Evolutionary conservation across 2,888 invertebrate genomes (phyloP).

Genomic region (Drosophila subquinaria): DNA sequence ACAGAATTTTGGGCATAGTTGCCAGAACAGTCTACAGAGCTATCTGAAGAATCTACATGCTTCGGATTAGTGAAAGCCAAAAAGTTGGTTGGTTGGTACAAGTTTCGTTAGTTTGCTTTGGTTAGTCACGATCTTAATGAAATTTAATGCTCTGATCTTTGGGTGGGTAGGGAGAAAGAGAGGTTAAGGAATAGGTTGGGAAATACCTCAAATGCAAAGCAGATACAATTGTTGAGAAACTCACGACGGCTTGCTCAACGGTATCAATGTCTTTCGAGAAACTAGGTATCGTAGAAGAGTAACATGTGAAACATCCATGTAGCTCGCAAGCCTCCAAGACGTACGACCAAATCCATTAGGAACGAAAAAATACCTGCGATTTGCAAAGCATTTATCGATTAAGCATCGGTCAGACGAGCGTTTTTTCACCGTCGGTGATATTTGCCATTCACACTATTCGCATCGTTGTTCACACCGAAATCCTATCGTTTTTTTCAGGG

Average conservation of each 20-base stretch:
- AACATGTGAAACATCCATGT: conserved; percentile 83
- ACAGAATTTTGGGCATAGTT: background rate
- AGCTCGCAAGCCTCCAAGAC: conserved; percentile 87
- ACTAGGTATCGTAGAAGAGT: conserved; percentile 88
- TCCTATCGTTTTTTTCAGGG: no score
- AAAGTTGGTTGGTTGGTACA: background rate
- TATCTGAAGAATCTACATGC: background rate
- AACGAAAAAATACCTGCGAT: conserved; percentile 89
- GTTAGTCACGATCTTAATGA: background rate
- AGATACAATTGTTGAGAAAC: conserved; percentile 87
- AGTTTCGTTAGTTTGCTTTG: background rate
- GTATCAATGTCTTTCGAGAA: conserved; percentile 86
- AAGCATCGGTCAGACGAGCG: no score
- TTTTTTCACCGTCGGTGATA: no score
- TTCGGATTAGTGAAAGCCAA: background rate
- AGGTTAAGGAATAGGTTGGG: background rate
- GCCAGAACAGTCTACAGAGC: background rate
- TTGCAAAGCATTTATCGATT: conserved; percentile 11
- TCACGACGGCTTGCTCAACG: conserved; percentile 85
- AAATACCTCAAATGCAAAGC: conserved; percentile 87
- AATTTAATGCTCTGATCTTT: background rate
- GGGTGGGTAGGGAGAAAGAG: background rate
- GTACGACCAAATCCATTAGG: conserved; percentile 89
- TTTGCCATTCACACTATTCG: no score
- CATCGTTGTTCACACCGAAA: no score